Base-by-base conservation (phyloP, 2,797 vertebrate species). In the Eurystomus glaucurus region DNA sequence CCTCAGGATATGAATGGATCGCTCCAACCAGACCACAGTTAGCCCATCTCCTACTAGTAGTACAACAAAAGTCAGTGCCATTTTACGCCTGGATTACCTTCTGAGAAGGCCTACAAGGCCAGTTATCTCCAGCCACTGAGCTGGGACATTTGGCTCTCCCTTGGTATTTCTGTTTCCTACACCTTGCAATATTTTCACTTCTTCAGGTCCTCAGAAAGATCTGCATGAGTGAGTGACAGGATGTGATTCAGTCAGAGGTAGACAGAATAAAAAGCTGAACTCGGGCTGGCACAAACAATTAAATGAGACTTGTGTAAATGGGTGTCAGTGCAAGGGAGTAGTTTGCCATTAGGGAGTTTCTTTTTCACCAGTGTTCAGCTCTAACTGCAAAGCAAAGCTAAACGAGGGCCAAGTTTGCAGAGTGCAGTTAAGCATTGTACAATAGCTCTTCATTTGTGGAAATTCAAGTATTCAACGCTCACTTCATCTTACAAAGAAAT, bases 271-370 rank as follows among this genome's bases (percentile, higher is more conserved):
- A 78, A 23, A 54, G 43, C 35, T 72, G 46, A 82, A 58, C n/a
- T 48, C 16, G 13, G 31, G 39, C 62, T 37, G 31, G 48, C 43
- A 43, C 2, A 3, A 43, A 10, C 0, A 0, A 41, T 22, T 11
- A 51, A 5, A 2, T 8, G 37, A 75, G 65, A 31, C 20, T 54
- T 39, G 26, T 3, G 29, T 21, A 31, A 9, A 10, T 2, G 14
- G 16, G 20, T 46, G 64, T 37, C 64, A 16, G 41, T 11, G 41
- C 25, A 37, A 46, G 33, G 26, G 3, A 41, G 33, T 13, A 29
- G 69, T 72, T 72, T 65, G 66, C 51, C 23, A 39, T 69, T 18
- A 54, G 26, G 48, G 92, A 88, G 77, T 76, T 94, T 71, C 65
- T 64, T 18, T 64, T 62, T 58, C 58, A 79, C 9, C 46, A n/a